These are phyloP conservation scores for Rynchops niger DNA, from an alignment of 2,113 vertebrate species.

Conservation along the genomic window DNA sequence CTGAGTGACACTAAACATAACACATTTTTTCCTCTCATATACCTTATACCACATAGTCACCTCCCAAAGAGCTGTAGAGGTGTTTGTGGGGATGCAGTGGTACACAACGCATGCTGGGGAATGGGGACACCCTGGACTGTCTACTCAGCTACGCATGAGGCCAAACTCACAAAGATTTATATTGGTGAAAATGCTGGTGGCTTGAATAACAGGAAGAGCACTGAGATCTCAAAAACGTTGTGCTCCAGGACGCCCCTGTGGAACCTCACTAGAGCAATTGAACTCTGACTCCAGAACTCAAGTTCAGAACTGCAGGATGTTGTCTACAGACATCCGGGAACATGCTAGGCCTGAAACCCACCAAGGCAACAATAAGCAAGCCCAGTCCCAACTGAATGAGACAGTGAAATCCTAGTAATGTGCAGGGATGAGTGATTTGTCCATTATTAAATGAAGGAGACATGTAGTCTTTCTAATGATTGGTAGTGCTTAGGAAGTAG, in stretches of 20 bases:
- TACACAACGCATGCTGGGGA: neutral
- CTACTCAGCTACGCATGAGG: neutral
- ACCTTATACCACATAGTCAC: neutral
- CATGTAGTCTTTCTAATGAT: neutral
- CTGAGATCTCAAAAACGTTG: neutral
- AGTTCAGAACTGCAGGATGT: neutral
- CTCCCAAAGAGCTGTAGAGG: neutral
- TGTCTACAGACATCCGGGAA: neutral
- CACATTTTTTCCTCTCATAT: neutral
- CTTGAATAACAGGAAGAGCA: neutral
- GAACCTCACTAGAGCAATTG: neutral
- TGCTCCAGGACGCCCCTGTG: accelerated
- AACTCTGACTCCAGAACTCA: neutral
- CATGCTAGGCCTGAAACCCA: neutral
- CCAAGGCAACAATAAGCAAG: neutral
- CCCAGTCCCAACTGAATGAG: neutral
- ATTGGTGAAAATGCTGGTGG: neutral
- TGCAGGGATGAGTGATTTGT: neutral
- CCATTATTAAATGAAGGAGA: neutral
- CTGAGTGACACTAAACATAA: neutral
- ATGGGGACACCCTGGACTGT: neutral
- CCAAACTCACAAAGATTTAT: neutral
- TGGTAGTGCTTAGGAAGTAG: neutral
- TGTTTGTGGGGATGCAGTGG: neutral
- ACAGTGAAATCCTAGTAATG: neutral